phyloP scores from a whole-genome alignment of 2,888 invertebrate species.

The Portevinia maculata region DNA sequence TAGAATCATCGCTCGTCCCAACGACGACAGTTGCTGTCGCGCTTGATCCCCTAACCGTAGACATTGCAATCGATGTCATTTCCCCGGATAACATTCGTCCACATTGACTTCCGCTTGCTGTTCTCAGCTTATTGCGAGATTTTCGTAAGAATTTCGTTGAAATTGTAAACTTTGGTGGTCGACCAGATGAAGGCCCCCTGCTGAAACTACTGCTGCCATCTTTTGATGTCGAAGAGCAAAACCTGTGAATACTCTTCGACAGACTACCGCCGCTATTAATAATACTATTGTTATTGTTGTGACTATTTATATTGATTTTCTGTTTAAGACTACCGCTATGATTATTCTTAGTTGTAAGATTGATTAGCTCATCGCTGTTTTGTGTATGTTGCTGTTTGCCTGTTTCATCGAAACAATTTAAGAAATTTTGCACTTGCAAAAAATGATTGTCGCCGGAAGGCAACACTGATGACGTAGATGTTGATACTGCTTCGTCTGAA shows the following conservation, averaged over 20 bases:
- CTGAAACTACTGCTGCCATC: conserved; percentile 28
- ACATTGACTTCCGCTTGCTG: conserved; percentile 41
- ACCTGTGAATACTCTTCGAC: conserved; percentile 2
- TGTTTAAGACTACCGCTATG: conserved; percentile 47
- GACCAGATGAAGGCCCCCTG: conserved; percentile 51
- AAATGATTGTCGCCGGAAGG: conserved; percentile 77
- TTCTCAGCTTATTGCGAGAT: conserved; percentile 78
- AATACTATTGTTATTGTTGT: conserved; percentile 39
- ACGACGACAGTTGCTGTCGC: conserved; percentile 9
- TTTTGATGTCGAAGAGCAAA: conserved; percentile 19
- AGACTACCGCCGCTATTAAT: conserved; percentile 17
- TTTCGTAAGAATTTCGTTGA: conserved; percentile 81
- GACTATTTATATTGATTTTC: conserved; percentile 64
- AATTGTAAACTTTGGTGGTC: conserved; percentile 80
- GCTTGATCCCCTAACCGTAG: conserved; percentile 33
- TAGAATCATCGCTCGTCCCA: conserved; percentile 79
- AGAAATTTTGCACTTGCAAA: conserved; percentile 79
- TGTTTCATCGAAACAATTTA: conserved; percentile 79
- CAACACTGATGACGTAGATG: conserved; percentile 75
- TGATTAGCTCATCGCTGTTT: conserved; percentile 27
- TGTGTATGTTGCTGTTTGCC: conserved; percentile 62
- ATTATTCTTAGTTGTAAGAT: conserved; percentile 34
- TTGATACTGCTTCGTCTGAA: conserved; percentile 63
- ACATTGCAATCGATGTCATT: conserved; percentile 75
- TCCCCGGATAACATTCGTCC: conserved; percentile 28